phyloP scores from a whole-genome alignment of 2,888 invertebrate genomes.

The Diploptera punctata region DNA sequence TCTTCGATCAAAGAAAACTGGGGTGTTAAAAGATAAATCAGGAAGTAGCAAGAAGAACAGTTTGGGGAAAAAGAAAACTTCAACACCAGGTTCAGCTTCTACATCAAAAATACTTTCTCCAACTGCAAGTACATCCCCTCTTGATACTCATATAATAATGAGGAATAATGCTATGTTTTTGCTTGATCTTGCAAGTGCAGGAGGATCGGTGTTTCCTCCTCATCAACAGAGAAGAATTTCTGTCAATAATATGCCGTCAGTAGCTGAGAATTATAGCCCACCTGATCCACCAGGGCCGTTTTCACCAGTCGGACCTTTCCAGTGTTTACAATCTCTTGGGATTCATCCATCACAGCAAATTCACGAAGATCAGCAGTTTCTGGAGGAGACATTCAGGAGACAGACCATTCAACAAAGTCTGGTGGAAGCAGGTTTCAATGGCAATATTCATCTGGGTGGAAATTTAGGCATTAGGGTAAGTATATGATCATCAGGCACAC shows the following conservation, averaged over 20 bases:
- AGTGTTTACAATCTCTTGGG: constrained; percentile 64
- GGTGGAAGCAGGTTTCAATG: constrained; percentile 51
- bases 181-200: constrained; percentile 84
- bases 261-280: constrained; percentile 58
- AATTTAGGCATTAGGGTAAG: constrained; percentile 48
- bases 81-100: constrained; percentile 47
- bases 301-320: constrained; percentile 64
- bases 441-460: constrained; percentile 47
- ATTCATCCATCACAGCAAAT: constrained; percentile 47
- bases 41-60: constrained; percentile 48
- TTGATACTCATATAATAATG: constrained; percentile 73
- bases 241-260: constrained; percentile 42
- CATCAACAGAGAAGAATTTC: constrained; percentile 33
- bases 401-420: constrained; percentile 53
- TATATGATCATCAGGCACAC: too few species aligned
- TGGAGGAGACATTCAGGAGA: constrained; percentile 58
- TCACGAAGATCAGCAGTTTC: constrained; percentile 49
- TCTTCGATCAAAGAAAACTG: constrained; percentile 52
- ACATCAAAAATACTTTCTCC: constrained; percentile 51
- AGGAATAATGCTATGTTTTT: constrained; percentile 95
- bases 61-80: constrained; percentile 45
- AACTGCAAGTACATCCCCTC: constrained; percentile 52
- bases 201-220: constrained; percentile 55
- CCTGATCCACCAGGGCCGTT: constrained; percentile 62
- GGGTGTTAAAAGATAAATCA: constrained; percentile 52